phyloP scores from a whole-genome alignment of 2,888 invertebrate species.

The Spilosoma lubricipeda region DNA sequence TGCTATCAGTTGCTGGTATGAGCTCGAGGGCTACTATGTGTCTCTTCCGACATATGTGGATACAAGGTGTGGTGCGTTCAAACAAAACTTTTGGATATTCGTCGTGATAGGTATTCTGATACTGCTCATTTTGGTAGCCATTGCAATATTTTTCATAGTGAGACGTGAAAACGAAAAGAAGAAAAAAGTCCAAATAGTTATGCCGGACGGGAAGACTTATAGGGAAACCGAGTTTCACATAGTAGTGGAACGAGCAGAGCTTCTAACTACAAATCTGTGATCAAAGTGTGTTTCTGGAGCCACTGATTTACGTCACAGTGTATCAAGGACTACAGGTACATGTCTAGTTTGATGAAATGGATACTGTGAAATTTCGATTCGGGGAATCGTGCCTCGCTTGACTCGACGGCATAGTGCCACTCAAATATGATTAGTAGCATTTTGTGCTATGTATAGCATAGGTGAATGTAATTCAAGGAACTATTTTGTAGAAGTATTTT shows the following conservation, averaged over 20 bases:
- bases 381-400: conserved; percentile 66
- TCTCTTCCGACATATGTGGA: conserved; percentile 76
- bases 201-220: conserved; percentile 93
- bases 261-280: conserved; percentile 92
- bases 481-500: conserved; percentile 5
- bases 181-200: conserved; percentile 89
- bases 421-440: neutral
- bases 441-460: neutral
- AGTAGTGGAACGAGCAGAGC: conserved; percentile 93
- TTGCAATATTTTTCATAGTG: conserved; percentile 80
- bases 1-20: conserved; percentile 76
- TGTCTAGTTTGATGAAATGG: conserved; percentile 35
- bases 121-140: conserved; percentile 78
- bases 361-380: conserved; percentile 44
- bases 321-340: conserved; percentile 37
- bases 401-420: neutral
- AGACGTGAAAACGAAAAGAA: conserved; percentile 84
- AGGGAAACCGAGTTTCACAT: conserved; percentile 95
- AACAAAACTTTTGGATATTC: conserved; percentile 81
- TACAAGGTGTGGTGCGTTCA: conserved; percentile 77
- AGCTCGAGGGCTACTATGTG: conserved; percentile 70
- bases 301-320: conserved; percentile 53
- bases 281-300: conserved; percentile 25
- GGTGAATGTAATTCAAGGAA: neutral
- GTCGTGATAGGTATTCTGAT: conserved; percentile 80